Evolutionary conservation across 2,113 vertebrate genomes (phyloP).

Genomic region (Cyprinodon tularosa): DNA sequence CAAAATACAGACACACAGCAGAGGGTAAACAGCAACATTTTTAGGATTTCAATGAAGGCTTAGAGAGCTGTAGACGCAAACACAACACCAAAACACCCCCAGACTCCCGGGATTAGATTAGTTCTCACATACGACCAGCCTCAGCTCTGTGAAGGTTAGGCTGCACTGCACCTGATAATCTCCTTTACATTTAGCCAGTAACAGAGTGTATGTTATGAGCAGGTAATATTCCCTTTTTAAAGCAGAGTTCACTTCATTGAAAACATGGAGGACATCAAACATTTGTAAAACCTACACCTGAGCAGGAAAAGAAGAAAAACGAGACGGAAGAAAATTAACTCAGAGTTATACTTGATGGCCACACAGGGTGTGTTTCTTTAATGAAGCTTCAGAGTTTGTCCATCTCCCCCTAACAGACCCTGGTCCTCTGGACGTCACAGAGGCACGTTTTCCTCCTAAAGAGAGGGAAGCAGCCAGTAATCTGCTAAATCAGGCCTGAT

Average conservation of each 20-base stretch:
- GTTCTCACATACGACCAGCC: neutral
- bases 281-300: too few relatives aligned
- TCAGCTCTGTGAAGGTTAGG: too few relatives aligned
- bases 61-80: neutral
- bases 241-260: too few relatives aligned
- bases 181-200: too few relatives aligned
- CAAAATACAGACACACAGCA: neutral
- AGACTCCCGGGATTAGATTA: neutral
- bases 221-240: too few relatives aligned
- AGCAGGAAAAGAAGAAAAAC: too few relatives aligned
- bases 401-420: neutral
- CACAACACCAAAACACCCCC: neutral
- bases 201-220: too few relatives aligned
- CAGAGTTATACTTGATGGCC: too few relatives aligned
- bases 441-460: constrained; percentile 53
- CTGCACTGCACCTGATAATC: too few relatives aligned
- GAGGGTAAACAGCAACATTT: neutral
- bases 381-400: neutral
- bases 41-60: neutral
- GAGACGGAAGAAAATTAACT: too few relatives aligned
- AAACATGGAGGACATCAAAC: too few relatives aligned
- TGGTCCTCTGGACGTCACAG: constrained; percentile 8
- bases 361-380: too few relatives aligned
- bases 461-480: constrained; percentile 54
- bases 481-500: constrained; percentile 70